Evolutionary conservation across 2,113 vertebrate species (phyloP), one percentile per base, ranked within the genome.

Genomic region (Chionis minor): DNA sequence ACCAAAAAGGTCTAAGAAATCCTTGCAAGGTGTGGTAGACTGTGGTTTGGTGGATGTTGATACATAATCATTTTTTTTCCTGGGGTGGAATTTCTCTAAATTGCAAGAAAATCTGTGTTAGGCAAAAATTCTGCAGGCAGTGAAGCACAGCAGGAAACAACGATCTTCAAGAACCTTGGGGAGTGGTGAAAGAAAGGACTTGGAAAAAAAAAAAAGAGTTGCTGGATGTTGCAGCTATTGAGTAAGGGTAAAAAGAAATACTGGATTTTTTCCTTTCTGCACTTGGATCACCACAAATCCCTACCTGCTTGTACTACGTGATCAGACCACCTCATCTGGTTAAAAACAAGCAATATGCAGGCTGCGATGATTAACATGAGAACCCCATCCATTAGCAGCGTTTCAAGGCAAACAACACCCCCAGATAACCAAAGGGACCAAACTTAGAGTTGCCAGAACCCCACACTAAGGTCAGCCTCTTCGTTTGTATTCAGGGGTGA

Each of bases 401-500:
- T 45, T 78, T 84, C 61, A 63, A 32, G 30, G 45, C 23, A 81
- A 81, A 52, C 17, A 21, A 4, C 1, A 2, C 0, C 2, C 18
- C 10, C 72, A 58, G 45, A 45, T 12, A 71, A 72, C 40, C 32
- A 15, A n/a, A 49, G 14, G 32, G 15, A 66, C 35, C 42, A 56
- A 55, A n/a, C 26, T n/a, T 23, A 7, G 0, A 7, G 30, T 5
- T 82, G 33, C 62, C 28, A 59, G 47, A 82, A 72, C 10, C 47
- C 55, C 47, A 42, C 23, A 5, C 32, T 22, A 14, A 74, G 72
- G 24, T 55, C 51, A 84, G 18, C 15, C 58, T 33, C 28, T 67
- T 51, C 2, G 2, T 23, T 70, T 32, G 14, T 21, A 47, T 8
- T 47, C 21, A 3, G 12, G 26, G 32, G 81, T 2, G 1, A 3